These are phyloP conservation scores for Imbricaverruca yamaguchii DNA, from an alignment of 2,888 invertebrate species.

Conservation along the genomic window DNA sequence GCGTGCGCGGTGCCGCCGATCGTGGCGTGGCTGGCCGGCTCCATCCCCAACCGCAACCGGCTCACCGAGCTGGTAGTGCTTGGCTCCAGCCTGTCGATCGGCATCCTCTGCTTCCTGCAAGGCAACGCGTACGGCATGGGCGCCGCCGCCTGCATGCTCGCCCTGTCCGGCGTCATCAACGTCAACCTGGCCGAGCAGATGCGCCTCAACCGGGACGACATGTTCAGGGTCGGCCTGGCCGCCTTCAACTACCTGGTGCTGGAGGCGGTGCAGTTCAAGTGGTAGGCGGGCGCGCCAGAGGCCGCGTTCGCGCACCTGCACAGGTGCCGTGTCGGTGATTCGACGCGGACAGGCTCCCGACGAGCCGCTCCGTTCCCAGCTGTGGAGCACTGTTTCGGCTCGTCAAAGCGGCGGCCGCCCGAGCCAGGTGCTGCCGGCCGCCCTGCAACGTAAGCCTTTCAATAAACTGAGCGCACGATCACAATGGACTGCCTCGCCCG, in stretches of 20 bases:
- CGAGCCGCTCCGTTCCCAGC: not conserved
- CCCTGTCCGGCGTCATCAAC: slow-evolving; percentile 19
- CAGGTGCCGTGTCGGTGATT: no score
- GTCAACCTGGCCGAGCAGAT: not conserved
- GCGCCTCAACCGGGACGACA: slow-evolving; percentile 8
- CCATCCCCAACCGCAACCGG: slow-evolving; percentile 2
- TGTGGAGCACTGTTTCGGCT: not conserved
- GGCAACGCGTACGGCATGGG: slow-evolving; percentile 1
- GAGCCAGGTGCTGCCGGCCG: not conserved
- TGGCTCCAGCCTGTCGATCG: not conserved
- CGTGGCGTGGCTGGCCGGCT: slow-evolving; percentile 8
- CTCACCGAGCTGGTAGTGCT: slow-evolving; percentile 5
- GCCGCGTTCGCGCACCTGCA: no score
- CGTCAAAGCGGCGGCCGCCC: not conserved
- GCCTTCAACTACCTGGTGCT: not conserved
- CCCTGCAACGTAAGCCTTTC: not conserved
- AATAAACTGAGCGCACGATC: not conserved
- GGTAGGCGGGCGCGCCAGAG: not conserved
- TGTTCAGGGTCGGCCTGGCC: not conserved
- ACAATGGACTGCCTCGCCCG: not conserved
- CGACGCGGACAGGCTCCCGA: not conserved
- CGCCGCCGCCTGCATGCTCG: not conserved
- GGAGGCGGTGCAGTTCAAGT: not conserved
- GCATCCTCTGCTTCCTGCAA: slow-evolving; percentile 6
- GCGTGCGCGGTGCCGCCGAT: not conserved